Percentiles rank a stretch among this genome's conserved stretches.
phyloP scores from a whole-genome alignment of 1,140 invertebrate genomes.

The Sipha flava region DNA sequence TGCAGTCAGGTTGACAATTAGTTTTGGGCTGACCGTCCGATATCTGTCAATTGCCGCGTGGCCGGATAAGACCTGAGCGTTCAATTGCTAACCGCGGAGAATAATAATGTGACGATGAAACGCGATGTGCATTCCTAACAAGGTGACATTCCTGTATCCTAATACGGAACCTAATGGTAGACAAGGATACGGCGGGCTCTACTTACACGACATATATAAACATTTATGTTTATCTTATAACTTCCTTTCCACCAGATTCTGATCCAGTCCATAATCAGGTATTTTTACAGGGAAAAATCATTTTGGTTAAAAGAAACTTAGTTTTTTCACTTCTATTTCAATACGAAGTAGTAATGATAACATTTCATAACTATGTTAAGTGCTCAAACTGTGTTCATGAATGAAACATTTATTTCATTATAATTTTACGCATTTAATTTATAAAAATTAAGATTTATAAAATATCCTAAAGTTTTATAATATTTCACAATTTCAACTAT shows the following conservation, averaged over 20 bases:
- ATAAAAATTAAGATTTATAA: too few relatives aligned
- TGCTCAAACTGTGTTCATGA: too few relatives aligned
- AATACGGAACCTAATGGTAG: slow-evolving; percentile 12
- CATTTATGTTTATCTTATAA: background rate
- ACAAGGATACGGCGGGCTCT: background rate
- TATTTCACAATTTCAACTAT: too few relatives aligned
- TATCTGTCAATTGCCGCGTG: background rate
- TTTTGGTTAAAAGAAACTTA: background rate
- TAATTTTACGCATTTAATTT: too few relatives aligned
- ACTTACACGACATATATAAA: background rate
- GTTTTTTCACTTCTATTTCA: too few relatives aligned
- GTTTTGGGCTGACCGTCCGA: background rate
- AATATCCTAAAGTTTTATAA: too few relatives aligned
- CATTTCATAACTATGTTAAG: too few relatives aligned
- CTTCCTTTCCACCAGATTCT: slow-evolving; percentile 3
- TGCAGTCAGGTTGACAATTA: background rate
- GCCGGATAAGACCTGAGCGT: slow-evolving; percentile 5
- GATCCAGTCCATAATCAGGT: background rate
- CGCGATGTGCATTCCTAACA: slow-evolving; percentile 27
- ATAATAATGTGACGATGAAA: slow-evolving; percentile 24
- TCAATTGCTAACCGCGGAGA: background rate
- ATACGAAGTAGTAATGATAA: too few relatives aligned
- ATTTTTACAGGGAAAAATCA: too few relatives aligned
- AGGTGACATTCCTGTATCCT: slow-evolving; percentile 21
- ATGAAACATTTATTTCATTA: too few relatives aligned